Base-by-base conservation (phyloP, 53 echinoderm and acorn worm genomes). In the Holothuria leucospilota region DNA sequence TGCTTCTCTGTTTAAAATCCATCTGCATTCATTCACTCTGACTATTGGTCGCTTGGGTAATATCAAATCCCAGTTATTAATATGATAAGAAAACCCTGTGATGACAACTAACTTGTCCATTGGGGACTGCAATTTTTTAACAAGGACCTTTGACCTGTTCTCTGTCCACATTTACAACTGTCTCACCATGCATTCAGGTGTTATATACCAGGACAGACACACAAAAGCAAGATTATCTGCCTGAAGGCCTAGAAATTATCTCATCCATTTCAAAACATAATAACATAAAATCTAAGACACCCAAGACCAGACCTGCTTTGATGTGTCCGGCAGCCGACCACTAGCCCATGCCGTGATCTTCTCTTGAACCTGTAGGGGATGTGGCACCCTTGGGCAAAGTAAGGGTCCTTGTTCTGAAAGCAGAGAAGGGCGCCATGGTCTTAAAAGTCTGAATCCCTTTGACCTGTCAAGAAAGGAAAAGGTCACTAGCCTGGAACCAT, bases 91-190 rank as follows among this genome's bases (percentile, higher is more conserved):
- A 42, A 49, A 12, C 52, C 26, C 11, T 23, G 51, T 75, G 75
- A 75, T 75, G 75, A 75, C 75, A 75, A 75, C 75, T 75, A 75
- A 75, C 75, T 49, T 49, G 75, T 75, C 75, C 75, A 20, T 6
- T 49, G 75, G 75, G 75, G 75, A 49, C 52, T 13, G 24, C 51
- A 75, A 49, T 75, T 51, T 75, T 75, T 75, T 75, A 75, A 75
- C 75, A 75, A 75, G 75, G 75, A 75, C 75, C 75, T 75, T 49
- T 75, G 75, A 75, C 75, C 49, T 75, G 18, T 51, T 8, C 27
- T 51, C 24, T 51, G 52, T 49, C 75, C 52, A 75, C 75, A 38
- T 29, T 8, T 75, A 75, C 75, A 75, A 75, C 52, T 9, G 75
- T 75, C 75, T 75, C 75, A 75, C 51, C 51, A 75, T 42, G 75